These are phyloP conservation scores for Cyanoramphus novaezelandiae DNA, from an alignment of 2,113 vertebrate species.

Conservation along the genomic window DNA sequence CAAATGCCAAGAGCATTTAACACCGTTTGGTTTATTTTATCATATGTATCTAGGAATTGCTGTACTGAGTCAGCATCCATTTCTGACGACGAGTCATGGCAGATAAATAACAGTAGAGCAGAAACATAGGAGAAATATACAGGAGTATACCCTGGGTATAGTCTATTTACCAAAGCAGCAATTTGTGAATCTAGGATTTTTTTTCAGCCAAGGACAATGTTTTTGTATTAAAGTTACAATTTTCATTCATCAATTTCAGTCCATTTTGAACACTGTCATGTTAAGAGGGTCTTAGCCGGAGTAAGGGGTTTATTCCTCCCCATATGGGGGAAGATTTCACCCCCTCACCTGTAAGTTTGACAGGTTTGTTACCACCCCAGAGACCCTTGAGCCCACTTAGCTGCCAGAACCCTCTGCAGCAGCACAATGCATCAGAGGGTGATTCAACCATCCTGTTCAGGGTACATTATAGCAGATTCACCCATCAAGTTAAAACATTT, in stretches of 20 bases:
- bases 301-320: background rate
- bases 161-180: background rate
- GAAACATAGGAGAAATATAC: background rate
- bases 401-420: background rate
- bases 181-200: background rate
- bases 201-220: background rate
- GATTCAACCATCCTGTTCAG: background rate
- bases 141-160: background rate
- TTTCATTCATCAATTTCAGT: background rate
- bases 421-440: background rate
- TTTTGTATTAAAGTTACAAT: background rate
- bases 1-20: background rate
- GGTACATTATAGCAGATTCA: background rate
- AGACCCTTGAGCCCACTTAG: background rate
- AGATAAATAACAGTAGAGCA: background rate
- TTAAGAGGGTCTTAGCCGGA: background rate
- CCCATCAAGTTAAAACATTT: background rate
- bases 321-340: background rate
- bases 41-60: background rate
- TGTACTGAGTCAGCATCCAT: background rate
- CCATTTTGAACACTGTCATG: background rate
- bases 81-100: background rate
- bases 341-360: background rate
- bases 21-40: background rate
- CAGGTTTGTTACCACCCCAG: background rate